Conservation (phyloP, 2,113 vertebrate species). For the Lycocorax pyrrhopterus region DNA sequence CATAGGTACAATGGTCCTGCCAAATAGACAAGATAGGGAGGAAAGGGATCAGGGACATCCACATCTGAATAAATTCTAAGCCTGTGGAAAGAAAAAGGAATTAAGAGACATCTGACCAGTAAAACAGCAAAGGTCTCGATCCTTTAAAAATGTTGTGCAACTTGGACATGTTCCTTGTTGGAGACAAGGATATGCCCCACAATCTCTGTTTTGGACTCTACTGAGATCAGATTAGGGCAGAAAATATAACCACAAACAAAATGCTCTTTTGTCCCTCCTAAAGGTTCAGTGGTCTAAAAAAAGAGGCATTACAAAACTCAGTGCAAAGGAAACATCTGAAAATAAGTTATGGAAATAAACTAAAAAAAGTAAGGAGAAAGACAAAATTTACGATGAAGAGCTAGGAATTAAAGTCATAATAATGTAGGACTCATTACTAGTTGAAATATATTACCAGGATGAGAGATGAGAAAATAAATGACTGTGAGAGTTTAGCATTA, state of each 20-base stretch:
- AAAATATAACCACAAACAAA: not conserved
- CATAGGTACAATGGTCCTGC: not conserved
- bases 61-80: not conserved
- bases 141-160: not conserved
- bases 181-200: not conserved
- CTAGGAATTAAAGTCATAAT: not conserved
- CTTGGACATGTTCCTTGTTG: not conserved
- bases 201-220: not conserved
- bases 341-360: not conserved
- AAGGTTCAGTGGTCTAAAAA: not conserved
- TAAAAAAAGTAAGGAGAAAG: not conserved
- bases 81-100: not conserved
- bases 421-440: not conserved
- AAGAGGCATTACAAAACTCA: not conserved
- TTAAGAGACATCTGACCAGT: not conserved
- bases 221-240: not conserved
- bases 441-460: not conserved
- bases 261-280: not conserved
- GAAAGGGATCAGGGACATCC: not conserved
- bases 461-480: not conserved
- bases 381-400: not conserved
- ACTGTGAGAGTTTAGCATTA: not conserved
- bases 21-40: not conserved
- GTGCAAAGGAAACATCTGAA: not conserved
- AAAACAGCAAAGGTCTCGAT: not conserved